Conservation (phyloP, 2,797 vertebrate species). For the Chloroceryle amazona region DNA sequence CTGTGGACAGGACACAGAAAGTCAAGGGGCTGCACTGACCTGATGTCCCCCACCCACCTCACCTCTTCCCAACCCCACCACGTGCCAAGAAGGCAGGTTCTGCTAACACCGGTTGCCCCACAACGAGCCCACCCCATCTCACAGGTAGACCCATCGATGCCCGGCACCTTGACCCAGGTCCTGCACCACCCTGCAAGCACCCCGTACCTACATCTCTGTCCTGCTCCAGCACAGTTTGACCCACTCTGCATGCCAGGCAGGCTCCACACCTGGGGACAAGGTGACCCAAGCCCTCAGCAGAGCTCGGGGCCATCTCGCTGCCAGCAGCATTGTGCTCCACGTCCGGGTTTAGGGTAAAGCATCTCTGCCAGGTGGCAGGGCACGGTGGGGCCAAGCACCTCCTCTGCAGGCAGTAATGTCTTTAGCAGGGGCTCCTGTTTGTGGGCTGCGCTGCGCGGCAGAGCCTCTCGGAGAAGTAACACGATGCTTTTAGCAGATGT, state of each 20-base stretch:
- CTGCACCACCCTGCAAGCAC: neutral
- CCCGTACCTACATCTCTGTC: neutral
- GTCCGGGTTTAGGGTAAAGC: neutral
- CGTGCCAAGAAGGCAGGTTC: neutral
- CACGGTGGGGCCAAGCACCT: accelerated
- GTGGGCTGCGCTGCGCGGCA: accelerated
- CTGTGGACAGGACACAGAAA: conserved; percentile 76
- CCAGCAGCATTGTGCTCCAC: neutral
- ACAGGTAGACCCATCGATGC: accelerated
- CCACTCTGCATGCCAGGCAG: accelerated
- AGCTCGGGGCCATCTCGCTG: accelerated
- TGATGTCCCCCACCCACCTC: accelerated
- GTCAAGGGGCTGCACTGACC: neutral
- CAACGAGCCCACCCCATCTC: accelerated
- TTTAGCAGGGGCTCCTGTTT: neutral
- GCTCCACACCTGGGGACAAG: neutral
- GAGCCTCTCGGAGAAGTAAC: neutral
- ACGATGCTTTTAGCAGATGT: neutral
- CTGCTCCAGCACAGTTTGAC: neutral
- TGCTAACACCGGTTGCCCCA: neutral
- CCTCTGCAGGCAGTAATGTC: neutral
- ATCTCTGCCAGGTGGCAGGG: neutral
- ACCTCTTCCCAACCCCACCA: accelerated
- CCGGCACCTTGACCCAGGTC: neutral
- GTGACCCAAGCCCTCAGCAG: neutral